Evolutionary conservation across 2,888 invertebrate species (phyloP), one percentile per base, ranked within the genome.

Genomic region (Epistrophe eligans): DNA sequence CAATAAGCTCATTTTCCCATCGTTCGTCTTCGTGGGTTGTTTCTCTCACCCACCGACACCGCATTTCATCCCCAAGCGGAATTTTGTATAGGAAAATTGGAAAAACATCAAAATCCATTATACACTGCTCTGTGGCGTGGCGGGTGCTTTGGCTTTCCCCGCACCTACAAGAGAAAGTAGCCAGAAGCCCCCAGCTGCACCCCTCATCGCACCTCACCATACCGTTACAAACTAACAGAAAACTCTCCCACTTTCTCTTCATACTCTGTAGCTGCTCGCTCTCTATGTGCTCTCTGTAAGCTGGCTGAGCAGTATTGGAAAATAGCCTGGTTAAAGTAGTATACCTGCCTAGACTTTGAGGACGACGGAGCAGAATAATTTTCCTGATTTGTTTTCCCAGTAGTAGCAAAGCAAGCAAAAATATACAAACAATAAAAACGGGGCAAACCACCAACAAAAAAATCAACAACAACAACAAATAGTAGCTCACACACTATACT

Each of bases 91-190:
- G 43, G 64, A 83, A 87, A 83, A 87, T 87, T 83, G 87, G 83
- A 79, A 87, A 87, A 87, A 87, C 79, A 87, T 87, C 87, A 76
- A 83, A 87, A 87, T 87, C 87, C 87, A 83, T 87, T 87, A 87
- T 40, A 83, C 57, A 52, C 38, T 74, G 70, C 73, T 66, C 77
- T 67, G 35, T 67, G 67, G 50, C 19, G 28, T 32, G 55, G 28
- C 7, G 60, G 40, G 52, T 55, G 24, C 24, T 24, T 24, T 24
- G 48, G 58, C 60, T 72, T 52, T 55, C 77, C 52, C 62, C 55
- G 32, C 66, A 45, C 67, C 38, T 43, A 67, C 43, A 35, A 58
- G 35, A 55, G 43, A 66, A 57, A 52, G 43, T 35, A 62, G 17
- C 52, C 35, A 32, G 48, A 17, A 81, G n/a, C 8, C 43, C 45